Conservation (phyloP, 2,888 invertebrate species). For the Lycaena phlaeas region DNA sequence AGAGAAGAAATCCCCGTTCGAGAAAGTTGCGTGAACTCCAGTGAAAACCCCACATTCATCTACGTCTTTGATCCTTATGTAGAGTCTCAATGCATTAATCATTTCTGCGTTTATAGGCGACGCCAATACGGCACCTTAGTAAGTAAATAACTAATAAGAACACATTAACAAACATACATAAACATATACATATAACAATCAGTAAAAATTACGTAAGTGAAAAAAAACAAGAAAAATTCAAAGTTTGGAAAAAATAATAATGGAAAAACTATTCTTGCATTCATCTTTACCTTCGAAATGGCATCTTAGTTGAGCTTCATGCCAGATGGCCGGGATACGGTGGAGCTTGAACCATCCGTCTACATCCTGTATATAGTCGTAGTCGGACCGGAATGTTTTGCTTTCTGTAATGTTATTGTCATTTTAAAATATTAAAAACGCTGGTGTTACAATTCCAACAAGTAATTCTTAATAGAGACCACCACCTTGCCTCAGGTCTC, state of each 20-base stretch:
- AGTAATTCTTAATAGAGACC: no score
- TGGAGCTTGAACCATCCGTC: constrained; percentile 26
- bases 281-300: constrained; percentile 27
- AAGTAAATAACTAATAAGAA: not conserved
- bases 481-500: no score
- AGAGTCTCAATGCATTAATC: constrained; percentile 2
- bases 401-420: no score
- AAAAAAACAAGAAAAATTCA: not conserved
- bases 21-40: constrained; percentile 21
- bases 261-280: no score
- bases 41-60: constrained; percentile 11
- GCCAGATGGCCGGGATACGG: constrained; percentile 24
- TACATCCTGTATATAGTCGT: constrained; percentile 17
- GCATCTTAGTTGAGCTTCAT: constrained; percentile 25
- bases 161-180: not conserved
- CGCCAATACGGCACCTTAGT: constrained; percentile 22
- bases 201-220: not conserved
- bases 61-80: constrained; percentile 1
- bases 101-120: constrained; percentile 13
- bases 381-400: constrained; percentile 20
- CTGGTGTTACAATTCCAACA: no score
- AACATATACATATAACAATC: not conserved
- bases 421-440: no score
- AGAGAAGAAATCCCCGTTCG: constrained; percentile 20
- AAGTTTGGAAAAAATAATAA: not conserved